Percentiles rank a stretch among this genome's conserved stretches.
These are phyloP conservation scores for Allacma fusca DNA, from an alignment of 2,888 invertebrate species.

Conservation along the genomic window DNA sequence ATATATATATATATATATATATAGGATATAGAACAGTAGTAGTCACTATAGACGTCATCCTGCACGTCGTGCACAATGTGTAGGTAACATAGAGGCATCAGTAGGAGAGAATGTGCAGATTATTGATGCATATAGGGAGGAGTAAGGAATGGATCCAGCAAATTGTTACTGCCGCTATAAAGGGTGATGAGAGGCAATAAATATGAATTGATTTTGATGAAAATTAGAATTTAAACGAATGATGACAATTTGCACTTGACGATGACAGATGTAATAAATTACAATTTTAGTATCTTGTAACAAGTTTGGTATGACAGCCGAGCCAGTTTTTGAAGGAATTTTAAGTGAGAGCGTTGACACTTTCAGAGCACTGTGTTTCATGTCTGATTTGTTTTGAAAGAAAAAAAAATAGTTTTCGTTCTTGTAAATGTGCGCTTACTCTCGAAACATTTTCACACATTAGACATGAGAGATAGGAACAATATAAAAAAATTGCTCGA, in stretches of 20 bases:
- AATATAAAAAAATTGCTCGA: conserved; percentile 34
- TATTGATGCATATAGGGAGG: neutral
- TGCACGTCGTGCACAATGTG: too few relatives aligned
- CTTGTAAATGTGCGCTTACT: neutral
- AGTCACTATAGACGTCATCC: too few relatives aligned
- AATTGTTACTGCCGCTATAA: neutral
- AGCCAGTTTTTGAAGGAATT: neutral
- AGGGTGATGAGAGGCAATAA: neutral
- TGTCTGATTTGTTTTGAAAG: neutral
- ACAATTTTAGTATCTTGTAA: neutral
- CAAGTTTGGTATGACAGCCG: neutral
- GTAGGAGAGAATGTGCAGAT: neutral
- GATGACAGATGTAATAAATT: neutral
- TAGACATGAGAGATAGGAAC: neutral
- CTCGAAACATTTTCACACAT: too few relatives aligned
- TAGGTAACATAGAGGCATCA: too few relatives aligned
- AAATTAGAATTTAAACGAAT: conserved; percentile 3
- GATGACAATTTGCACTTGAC: neutral
- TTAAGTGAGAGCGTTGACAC: conserved; percentile 22
- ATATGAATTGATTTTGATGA: neutral
- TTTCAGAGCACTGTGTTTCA: neutral
- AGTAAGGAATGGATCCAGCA: too few relatives aligned
- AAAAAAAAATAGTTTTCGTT: too few relatives aligned
- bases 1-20: too few relatives aligned
- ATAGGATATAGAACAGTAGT: too few relatives aligned